Evolutionary conservation across 1,140 invertebrate species (phyloP), one percentile per base, ranked within the genome.

Genomic region (Trichonephila clavipes): DNA sequence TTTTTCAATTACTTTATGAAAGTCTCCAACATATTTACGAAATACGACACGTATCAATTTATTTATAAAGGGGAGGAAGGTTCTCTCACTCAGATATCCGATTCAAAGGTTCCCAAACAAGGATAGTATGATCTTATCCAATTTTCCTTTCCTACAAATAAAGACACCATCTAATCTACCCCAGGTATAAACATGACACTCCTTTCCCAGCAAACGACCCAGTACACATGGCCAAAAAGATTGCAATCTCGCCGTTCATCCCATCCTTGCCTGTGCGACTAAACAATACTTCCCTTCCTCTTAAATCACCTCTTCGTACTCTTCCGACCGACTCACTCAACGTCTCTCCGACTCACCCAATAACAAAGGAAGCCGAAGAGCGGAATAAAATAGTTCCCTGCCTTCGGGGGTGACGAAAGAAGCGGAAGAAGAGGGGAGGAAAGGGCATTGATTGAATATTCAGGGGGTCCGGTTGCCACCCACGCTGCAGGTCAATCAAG

Each of bases 381-480:
- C 62, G 87, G 87, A 88, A 88, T 88, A 88, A 88, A 88, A 88
- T 88, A 88, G 87, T 88, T 28, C 64, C 85, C 12, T 58, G 81
- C 34, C 19, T n/a, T 10, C 34, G 34, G 24, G 21, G 64, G 87
- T n/a, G 62, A 5, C 64, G 62, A 72, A n/a, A 69, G 28, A 69
- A 24, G 10, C 40, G 87, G 64, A 51, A 51, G 64, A 69, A 64
- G 34, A 64, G 40, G 24, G 24, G 28, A 19, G 28, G 58, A 12
- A 19, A 59, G 28, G 72, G 72, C 72, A 77, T 77, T 87, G 85
- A 87, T 87, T 87, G 85, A 87, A 87, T 87, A 87, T 87, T 87
- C 85, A 87, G 59, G 58, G 85, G 59, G 58, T 61, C 58, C 44
- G 44, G 82, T n/a, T 59, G 82, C 82, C 82, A 85, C 82, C 82